Base-by-base conservation (phyloP, 2,888 invertebrate genomes). In the Parascotia fuliginaria region DNA sequence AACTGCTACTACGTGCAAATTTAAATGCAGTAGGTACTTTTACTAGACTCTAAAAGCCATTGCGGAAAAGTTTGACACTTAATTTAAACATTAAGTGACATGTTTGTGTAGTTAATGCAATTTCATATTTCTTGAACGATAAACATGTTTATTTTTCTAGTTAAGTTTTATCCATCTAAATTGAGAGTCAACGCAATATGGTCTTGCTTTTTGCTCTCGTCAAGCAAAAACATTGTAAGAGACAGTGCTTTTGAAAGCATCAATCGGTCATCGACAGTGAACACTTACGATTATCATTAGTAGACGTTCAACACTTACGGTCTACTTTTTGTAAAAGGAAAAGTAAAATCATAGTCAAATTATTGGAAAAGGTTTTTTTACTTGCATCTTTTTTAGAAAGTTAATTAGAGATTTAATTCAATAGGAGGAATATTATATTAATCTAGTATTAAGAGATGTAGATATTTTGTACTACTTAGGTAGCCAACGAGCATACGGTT, bases 251-350 rank as follows among this genome's bases (percentile, higher is more conserved):
- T 55, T 44, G 48, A 55, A 58, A 58, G 56, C 15, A 33, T 49
- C n/a, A 11, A 60, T 48, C 32, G 19, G 12, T 16, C 2, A 28
- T 16, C 16, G 50, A 28, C 40, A 37, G 28, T 49, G 38, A 48
- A 48, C 51, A 55, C 65, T 61, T 55, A 46, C 42, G 36, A 48
- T 66, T 42, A 52, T 40, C 50, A 65, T 60, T 66, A 66, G 43
- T 27, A 36, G 12, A 34, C 49, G 48, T 49, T 55, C 38, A 42
- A 41, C 31, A 49, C 44, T 42, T 29, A 47, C 33, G 49, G 38
- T 49, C 45, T 15, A 50, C 24, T 46, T 61, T 61, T 56, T 24
- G 13, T 34, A 55, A 45, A 42, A 7, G 16, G 22, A 22, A 37
- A 58, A 52, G 48, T 49, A 54, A 55, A 61, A 45, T 36, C 24